Conservation (phyloP, 2,797 vertebrate species). For the Crocodylus rhombifer region DNA sequence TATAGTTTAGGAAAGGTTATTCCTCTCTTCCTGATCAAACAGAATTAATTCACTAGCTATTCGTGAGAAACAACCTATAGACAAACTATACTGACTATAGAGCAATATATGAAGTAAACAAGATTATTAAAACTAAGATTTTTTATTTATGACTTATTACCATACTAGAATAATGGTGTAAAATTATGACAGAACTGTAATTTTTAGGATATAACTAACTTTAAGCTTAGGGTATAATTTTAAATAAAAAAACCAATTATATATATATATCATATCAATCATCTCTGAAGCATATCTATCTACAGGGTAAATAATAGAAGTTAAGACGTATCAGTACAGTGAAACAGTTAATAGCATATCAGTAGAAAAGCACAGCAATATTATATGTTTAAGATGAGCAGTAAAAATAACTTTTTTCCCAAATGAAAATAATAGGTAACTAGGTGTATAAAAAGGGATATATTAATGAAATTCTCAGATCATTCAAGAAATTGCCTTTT, state of each 20-base stretch:
- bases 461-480: background rate
- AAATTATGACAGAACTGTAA: background rate
- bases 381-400: background rate
- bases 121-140: background rate
- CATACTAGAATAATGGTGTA: background rate
- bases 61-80: background rate
- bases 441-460: background rate
- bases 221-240: background rate
- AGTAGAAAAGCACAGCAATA: background rate
- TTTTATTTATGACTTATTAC: background rate
- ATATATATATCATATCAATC: fast-evolving
- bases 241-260: background rate
- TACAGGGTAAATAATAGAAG: background rate
- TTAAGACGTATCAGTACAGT: background rate
- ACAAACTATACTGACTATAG: background rate
- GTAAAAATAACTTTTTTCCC: background rate
- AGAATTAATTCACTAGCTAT: background rate
- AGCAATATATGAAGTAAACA: background rate
- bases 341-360: background rate
- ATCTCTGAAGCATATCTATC: background rate
- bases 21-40: background rate
- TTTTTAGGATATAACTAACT: background rate
- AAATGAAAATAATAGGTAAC: background rate
- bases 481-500: background rate
- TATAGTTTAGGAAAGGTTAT: background rate